Evolutionary conservation across 2,113 vertebrate genomes (phyloP), one percentile per base, ranked within the genome.

Genomic region (Monarcha castaneiventris): DNA sequence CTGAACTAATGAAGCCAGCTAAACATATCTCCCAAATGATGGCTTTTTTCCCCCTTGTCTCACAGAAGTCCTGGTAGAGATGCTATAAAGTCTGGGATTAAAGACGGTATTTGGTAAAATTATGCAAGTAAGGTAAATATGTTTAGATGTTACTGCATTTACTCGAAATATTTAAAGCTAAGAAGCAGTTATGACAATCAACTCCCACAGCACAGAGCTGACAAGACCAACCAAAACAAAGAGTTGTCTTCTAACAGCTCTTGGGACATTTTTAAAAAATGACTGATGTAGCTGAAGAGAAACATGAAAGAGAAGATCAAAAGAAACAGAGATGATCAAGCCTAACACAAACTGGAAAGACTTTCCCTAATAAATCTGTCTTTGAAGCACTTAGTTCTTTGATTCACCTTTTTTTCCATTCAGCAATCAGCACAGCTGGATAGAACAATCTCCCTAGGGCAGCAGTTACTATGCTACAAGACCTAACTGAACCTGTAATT

Each of bases 11-110:
- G 29, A 86, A 74, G 14, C 22, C 54, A 91, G 52, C 32, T 54
- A 71, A 66, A 13, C 21, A 41, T 16, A 37, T 5, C 26, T 77
- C 33, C 27, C 26, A 41, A 79, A 89, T 16, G 8, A 74, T n/a
- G 22, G 0, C 0, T 9, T 48, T 32, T 12, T 2, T 0, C 0
- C 7, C 7, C 35, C 3, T 13, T n/a, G 14, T 18, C 71, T 75
- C 22, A 84, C 9, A 22, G 16, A 64, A 80, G 23, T 27, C 39
- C 52, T 44, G 39, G 35, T 1, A 83, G 17, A 10, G 26, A 63
- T 63, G 23, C 33, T 75, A 25, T 29, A 11, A 67, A 62, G 29
- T 59, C 29, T 74, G 9, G 18, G 43, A 82, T 67, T 59, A 79
- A 87, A 82, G 48, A 73, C 13, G 16, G 29, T 30, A 56, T 62